Evolutionary conservation across 2,113 vertebrate genomes (phyloP).

Genomic region (Eupsittula cactorum): DNA sequence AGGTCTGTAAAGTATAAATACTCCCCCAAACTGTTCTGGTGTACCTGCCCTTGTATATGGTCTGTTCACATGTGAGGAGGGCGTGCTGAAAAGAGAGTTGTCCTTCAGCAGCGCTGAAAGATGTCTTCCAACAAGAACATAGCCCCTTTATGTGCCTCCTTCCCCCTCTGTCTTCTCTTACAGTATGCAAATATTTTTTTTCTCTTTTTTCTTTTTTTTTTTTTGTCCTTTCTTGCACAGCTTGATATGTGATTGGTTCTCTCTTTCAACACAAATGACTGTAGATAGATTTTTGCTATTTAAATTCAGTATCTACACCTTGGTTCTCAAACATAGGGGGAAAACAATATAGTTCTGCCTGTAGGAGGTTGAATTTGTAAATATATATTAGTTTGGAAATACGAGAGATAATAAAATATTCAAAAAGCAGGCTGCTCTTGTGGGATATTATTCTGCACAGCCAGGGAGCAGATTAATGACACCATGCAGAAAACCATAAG

Average conservation of each 20-base stretch:
- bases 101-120: constrained; percentile 1
- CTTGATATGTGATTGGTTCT: constrained; percentile 75
- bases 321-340: constrained; percentile 56
- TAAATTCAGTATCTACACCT: constrained; percentile 44
- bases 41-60: not conserved
- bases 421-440: constrained; percentile 74
- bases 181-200: constrained; percentile 64
- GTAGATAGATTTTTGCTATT: constrained; percentile 62
- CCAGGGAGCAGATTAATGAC: constrained; percentile 81
- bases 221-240: constrained; percentile 43
- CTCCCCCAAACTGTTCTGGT: not conserved
- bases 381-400: constrained; percentile 80
- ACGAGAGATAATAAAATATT: constrained; percentile 81
- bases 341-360: constrained; percentile 74
- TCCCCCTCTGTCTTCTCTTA: not conserved
- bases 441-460: constrained; percentile 80
- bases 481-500: constrained; percentile 54
- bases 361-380: constrained; percentile 80
- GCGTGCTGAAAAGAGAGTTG: not conserved
- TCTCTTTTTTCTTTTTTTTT: not conserved
- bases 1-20: not conserved
- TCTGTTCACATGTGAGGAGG: not conserved
- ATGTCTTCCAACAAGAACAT: not conserved
- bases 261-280: constrained; percentile 67
- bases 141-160: not conserved